Evolutionary conservation across 2,797 vertebrate genomes (phyloP), one percentile per base, ranked within the genome.

Genomic region (Peromyscus eremicus): DNA sequence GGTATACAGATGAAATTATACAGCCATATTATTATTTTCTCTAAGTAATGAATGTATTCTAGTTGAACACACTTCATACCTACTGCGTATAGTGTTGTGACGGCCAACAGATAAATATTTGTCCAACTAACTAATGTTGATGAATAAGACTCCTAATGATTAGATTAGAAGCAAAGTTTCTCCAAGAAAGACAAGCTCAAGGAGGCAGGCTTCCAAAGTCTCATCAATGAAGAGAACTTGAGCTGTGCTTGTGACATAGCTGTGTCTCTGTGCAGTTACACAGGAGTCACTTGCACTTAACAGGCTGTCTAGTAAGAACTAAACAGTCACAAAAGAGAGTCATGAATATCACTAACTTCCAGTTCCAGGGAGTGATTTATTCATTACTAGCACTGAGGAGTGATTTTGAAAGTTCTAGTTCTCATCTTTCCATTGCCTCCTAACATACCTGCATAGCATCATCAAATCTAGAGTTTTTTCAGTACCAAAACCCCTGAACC

Each of bases 261-360:
- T 10, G 23, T 34, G 14, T 21, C 4, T 70, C 9, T n/a, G 37
- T 8, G 9, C 25, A 49, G 57, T 34, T 49, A 0, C 6, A 85
- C 2, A 68, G 10, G 5, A 1, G 4, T 1, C 71, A 43, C 6
- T 37, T 37, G 21, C 7, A 23, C 4, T 40, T 21, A 40, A 2
- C 29, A 55, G 27, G 13, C 43, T 32, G n/a, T 70, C 6, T 62
- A 46, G 0, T 2, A 60, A 23, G 23, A 90, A 77, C 21, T 29
- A 71, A 55, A 14, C 11, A 57, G 25, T 32, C 21, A 16, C 8
- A 16, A 27, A 29, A 76, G 49, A 43, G 9, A 89, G 7, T 3
- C 9, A 11, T 27, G 21, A 70, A 1, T 17, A 34, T 16, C 55
- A 14, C 9, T 29, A 37, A 52, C 4, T 27, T 66, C 34, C 21